Evolutionary conservation across 92 coral and sea anemone genomes (phyloP).

Genomic region (Parazoanthus darwini): DNA sequence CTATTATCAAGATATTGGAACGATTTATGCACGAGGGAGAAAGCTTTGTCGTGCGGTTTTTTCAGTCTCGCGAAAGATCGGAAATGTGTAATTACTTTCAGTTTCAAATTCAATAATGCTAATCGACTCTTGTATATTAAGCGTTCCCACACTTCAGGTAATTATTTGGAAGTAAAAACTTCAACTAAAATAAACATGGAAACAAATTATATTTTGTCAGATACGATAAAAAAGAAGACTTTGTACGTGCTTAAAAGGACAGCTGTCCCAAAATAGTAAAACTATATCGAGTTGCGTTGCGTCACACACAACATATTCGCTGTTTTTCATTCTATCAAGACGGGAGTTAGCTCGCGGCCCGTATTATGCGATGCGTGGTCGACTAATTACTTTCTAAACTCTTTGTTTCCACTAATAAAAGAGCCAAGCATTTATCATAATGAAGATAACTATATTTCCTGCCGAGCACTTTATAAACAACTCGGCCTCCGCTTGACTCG

Average conservation of each 20-base stretch:
- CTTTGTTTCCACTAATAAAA: slow-evolving; percentile 35
- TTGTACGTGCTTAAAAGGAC: not conserved
- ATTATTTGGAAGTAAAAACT: not conserved
- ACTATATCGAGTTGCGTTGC: not conserved
- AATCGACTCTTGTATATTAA: not conserved
- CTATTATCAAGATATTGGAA: not conserved
- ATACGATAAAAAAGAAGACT: not conserved
- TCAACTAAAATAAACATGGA: not conserved
- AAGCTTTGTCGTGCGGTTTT: not conserved
- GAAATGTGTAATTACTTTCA: not conserved
- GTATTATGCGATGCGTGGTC: slow-evolving; percentile 29
- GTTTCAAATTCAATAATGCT: not conserved
- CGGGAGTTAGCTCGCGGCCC: slow-evolving; percentile 10
- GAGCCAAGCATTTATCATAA: slow-evolving; percentile 32
- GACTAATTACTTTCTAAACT: slow-evolving; percentile 21
- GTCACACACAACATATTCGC: slow-evolving; percentile 15
- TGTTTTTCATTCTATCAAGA: slow-evolving; percentile 1
- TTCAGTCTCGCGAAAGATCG: not conserved
- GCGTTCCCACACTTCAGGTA: not conserved
- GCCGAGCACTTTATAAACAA: slow-evolving; percentile 36
- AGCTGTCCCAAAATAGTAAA: not conserved
- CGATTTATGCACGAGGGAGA: not conserved
- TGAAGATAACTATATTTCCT: slow-evolving; percentile 41
- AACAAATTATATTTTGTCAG: not conserved
- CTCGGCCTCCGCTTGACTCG: slow-evolving; percentile 38